A percentile compares a stretch with the other conserved stretches of the same genome.
Conservation (phyloP, 2,797 vertebrate genomes). For the Acrossocheilus fasciatus region DNA sequence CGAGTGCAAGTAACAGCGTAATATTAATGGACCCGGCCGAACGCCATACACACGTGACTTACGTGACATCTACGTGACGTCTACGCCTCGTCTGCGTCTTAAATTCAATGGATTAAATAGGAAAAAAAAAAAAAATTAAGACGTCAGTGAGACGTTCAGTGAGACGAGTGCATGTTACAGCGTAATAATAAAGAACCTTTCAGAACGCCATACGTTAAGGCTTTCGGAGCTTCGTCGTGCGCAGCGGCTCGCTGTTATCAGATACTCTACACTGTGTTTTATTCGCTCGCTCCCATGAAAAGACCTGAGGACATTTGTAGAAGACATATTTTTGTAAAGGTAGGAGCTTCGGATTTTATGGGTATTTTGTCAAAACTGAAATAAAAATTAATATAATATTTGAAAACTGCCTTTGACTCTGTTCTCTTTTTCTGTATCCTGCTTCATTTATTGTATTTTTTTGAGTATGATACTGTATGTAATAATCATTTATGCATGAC, state of each 20-base stretch:
- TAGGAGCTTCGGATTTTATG: conserved; percentile 97
- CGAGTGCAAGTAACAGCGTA: no score
- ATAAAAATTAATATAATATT: conserved; percentile 95
- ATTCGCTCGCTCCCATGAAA: conserved; percentile 83
- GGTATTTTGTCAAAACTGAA: conserved; percentile 99
- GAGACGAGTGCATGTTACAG: no score
- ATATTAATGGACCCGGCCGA: no score
- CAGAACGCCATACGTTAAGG: no score
- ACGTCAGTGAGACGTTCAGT: no score
- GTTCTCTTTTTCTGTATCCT: not conserved
- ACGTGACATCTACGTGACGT: no score
- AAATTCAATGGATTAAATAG: no score
- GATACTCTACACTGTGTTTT: conserved; percentile 85
- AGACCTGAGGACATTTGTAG: conserved; percentile 93
- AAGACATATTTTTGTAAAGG: conserved; percentile 99
- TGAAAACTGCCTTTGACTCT: conserved; percentile 66
- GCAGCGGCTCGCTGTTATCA: not conserved
- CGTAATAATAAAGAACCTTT: no score
- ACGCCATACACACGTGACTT: no score
- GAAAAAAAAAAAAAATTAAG: no score
- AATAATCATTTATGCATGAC: not conserved
- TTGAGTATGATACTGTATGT: not conserved
- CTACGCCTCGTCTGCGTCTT: no score
- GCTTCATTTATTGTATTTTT: not conserved
- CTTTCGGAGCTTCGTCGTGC: not conserved